A percentile compares a stretch with the other conserved stretches of the same genome.
These are phyloP conservation scores for Ctenopoma multispine DNA, from an alignment of 2,797 vertebrate genomes.

Conservation along the genomic window DNA sequence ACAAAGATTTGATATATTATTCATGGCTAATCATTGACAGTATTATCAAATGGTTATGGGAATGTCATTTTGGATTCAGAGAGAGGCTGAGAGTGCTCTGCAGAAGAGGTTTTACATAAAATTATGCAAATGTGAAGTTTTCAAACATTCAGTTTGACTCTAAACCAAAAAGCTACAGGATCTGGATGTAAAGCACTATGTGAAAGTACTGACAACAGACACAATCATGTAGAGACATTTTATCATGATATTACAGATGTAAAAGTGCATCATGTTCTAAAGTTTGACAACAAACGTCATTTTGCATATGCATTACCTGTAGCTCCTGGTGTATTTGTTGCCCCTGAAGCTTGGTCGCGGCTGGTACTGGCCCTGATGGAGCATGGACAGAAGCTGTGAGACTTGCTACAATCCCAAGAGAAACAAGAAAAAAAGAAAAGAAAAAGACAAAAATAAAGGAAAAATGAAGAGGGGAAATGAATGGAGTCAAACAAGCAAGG, in stretches of 20 bases:
- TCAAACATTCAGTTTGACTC: slow-evolving; percentile 54
- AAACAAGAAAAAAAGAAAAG: slow-evolving; percentile 66
- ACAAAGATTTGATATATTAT: slow-evolving; percentile 18
- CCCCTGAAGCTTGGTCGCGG: slow-evolving; percentile 98
- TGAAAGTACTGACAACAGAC: slow-evolving; percentile 23
- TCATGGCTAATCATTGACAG: slow-evolving; percentile 29
- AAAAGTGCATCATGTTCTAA: not conserved
- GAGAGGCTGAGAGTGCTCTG: slow-evolving; percentile 32
- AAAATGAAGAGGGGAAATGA: slow-evolving; percentile 85
- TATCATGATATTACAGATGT: not conserved
- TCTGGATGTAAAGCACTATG: slow-evolving; percentile 15
- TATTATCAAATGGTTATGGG: slow-evolving; percentile 16
- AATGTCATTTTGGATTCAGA: slow-evolving; percentile 31
- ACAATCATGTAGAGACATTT: not conserved
- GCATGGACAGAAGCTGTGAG: slow-evolving; percentile 99
- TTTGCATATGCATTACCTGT: slow-evolving; percentile 87
- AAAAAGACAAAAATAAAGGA: slow-evolving; percentile 71
- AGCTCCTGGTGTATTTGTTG: slow-evolving; percentile 98
- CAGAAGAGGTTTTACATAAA: slow-evolving; percentile 67
- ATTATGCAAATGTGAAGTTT: slow-evolving; percentile 67
- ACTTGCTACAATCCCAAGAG: slow-evolving; percentile 92
- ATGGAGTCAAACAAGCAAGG: slow-evolving; percentile 82
- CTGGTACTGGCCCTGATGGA: slow-evolving; percentile 99
- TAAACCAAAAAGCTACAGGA: slow-evolving; percentile 39
- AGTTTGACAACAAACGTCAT: not conserved